A percentile compares a stretch with the other conserved stretches of the same genome.
Conservation (phyloP, 2,888 invertebrate species). For the Drosophila infuscata region DNA sequence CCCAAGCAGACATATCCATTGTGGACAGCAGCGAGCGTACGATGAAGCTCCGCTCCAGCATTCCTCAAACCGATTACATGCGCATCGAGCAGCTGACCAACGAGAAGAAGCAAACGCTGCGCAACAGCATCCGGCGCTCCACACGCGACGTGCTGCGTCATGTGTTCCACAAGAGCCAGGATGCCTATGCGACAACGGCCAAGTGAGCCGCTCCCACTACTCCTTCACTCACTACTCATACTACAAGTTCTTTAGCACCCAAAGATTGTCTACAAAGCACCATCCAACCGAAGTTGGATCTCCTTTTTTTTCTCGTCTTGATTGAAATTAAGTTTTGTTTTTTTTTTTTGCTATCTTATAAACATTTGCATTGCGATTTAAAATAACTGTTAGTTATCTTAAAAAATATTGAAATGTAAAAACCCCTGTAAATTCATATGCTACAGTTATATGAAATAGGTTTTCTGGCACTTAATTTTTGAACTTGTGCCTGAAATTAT, state of each 20-base stretch:
- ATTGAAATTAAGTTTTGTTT: constrained; percentile 15
- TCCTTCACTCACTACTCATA: background rate
- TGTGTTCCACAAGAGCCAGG: constrained; percentile 83
- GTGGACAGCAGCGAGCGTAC: constrained; percentile 82
- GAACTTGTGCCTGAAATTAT: background rate
- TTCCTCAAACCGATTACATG: constrained; percentile 74
- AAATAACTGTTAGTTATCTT: background rate
- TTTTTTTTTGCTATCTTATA: background rate
- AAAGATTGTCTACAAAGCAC: constrained; percentile 51
- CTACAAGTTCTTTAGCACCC: constrained; percentile 43
- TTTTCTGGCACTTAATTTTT: background rate
- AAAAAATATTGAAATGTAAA: background rate
- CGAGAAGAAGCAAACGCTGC: constrained; percentile 80
- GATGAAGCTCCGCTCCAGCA: constrained; percentile 78
- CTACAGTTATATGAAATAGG: background rate
- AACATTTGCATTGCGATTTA: background rate
- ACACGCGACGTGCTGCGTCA: constrained; percentile 83
- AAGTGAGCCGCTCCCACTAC: constrained; percentile 49
- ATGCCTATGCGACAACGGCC: constrained; percentile 81
- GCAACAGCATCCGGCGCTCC: constrained; percentile 82
- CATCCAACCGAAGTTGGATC: constrained; percentile 1
- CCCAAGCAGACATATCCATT: constrained; percentile 78
- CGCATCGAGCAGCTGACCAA: constrained; percentile 77
- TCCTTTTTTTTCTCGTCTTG: background rate
- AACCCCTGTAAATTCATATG: background rate